These are phyloP conservation scores for Nomada ruficornis DNA, from an alignment of 2,888 invertebrate genomes.

Conservation along the genomic window DNA sequence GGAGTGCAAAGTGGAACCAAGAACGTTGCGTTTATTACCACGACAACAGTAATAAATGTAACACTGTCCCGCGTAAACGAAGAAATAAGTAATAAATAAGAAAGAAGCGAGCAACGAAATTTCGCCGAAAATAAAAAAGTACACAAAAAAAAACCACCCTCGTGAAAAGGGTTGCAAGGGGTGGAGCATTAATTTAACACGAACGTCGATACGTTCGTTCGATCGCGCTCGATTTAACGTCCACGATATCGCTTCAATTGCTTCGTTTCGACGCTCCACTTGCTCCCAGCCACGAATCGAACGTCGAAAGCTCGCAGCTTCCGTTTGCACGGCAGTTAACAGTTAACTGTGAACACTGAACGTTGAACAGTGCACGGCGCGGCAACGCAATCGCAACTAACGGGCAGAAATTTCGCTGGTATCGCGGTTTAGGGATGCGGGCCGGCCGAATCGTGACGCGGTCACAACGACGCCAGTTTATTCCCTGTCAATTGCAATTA, in stretches of 20 bases:
- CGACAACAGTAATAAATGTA: too few relatives aligned
- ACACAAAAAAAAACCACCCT: too few relatives aligned
- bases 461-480: slow-evolving; percentile 8
- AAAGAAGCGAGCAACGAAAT: too few relatives aligned
- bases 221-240: background rate
- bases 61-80: too few relatives aligned
- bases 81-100: too few relatives aligned
- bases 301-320: background rate
- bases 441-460: slow-evolving; percentile 3
- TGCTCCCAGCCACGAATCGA: background rate
- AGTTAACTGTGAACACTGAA: slow-evolving; percentile 14
- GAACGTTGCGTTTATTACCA: too few relatives aligned
- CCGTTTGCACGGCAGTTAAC: slow-evolving; percentile 3
- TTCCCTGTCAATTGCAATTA: slow-evolving; percentile 30
- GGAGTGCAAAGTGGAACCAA: too few relatives aligned
- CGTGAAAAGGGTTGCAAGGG: too few relatives aligned
- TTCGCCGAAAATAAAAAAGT: too few relatives aligned
- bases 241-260: background rate
- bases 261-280: background rate
- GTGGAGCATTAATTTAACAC: too few relatives aligned
- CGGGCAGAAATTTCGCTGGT: slow-evolving; percentile 6
- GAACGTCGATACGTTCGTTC: too few relatives aligned
- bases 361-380: background rate
- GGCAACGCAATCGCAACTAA: background rate
- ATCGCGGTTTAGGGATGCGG: slow-evolving; percentile 10